Base-by-base conservation (phyloP, 2,888 invertebrate species). In the Dasysyrphus tricinctus region DNA sequence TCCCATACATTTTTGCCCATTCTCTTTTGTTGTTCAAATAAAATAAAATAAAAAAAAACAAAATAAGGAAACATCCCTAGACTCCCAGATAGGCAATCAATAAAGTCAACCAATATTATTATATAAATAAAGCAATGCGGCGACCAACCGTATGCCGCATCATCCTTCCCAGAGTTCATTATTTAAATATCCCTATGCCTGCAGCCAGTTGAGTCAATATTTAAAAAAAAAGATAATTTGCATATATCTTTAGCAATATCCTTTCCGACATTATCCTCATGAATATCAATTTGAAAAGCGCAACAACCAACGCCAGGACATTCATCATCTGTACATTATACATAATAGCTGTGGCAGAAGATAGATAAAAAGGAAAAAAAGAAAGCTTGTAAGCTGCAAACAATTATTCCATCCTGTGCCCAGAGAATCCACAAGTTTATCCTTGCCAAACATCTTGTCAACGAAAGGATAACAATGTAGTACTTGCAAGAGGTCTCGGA, bases 281-380 rank as follows among this genome's bases (percentile, higher is more conserved):
- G 83, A 83, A 83, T 83, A 83, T 83, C 83, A 83, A 83, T 61
- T 75, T 79, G 74, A 61, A 78, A 74, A 83, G 79, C 74, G 74
- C 79, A 83, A 79, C 79, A 75, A 57, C 74, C 79, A 75, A 57
- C 74, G 49, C 19, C 47, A 80, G 34, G 44, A 84, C 70, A 80
- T 84, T 70, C 75, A 83, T 65, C 75, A 78, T 69, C 11, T 12
- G 54, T 24, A 54, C 67, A 63, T 49, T 24, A 51, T 42, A 47
- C 56, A 56, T 34, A 69, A 70, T 61, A 5, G 16, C 37, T 49
- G n/a, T n/a, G 8, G 3, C 29, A 16, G 7, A 37, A 49, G 19
- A 37, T 34, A 67, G 11, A 49, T 7, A 32, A 2, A 42, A 11
- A 42, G 5, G 14, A 42, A 42, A 14, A 42, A n/a, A 9, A 47